Conservation (phyloP, 2,797 vertebrate species). For the Pseudochirops cupreus region DNA sequence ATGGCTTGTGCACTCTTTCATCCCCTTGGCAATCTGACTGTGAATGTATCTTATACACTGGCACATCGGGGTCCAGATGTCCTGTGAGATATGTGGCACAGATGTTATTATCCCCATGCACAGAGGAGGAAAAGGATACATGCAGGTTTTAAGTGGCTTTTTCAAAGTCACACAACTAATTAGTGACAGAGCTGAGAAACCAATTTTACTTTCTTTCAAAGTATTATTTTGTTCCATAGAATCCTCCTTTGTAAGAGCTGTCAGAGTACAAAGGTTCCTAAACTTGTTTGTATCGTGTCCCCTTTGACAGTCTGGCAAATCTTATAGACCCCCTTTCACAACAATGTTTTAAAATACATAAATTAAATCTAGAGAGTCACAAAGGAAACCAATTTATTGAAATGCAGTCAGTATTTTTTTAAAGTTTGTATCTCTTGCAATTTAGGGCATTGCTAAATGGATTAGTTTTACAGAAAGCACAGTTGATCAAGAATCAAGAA, state of each 20-base stretch:
- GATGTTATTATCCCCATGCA: not conserved
- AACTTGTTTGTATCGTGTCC: not conserved
- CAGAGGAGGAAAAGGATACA: not conserved
- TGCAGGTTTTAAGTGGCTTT: not conserved
- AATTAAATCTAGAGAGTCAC: not conserved
- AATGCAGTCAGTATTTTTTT: not conserved
- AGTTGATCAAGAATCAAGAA: not conserved
- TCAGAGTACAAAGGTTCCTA: not conserved
- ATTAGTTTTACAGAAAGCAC: not conserved
- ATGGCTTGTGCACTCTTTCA: slow-evolving; percentile 21
- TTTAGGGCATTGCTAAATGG: not conserved
- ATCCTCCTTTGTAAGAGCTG: not conserved
- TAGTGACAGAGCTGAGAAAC: not conserved
- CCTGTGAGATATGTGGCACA: slow-evolving; percentile 11
- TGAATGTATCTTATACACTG: not conserved
- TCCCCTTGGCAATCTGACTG: not conserved
- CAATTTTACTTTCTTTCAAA: not conserved
- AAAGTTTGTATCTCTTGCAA: not conserved
- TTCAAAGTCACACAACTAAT: not conserved
- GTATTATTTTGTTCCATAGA: not conserved
- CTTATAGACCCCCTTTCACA: not conserved
- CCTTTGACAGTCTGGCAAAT: not conserved
- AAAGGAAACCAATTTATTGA: not conserved
- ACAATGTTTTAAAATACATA: not conserved
- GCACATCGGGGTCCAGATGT: slow-evolving; percentile 12